Percentiles rank a stretch among this genome's conserved stretches.
Evolutionary conservation across 2,797 vertebrate genomes (phyloP).

Genomic region (Spinibarbus caldwelli): DNA sequence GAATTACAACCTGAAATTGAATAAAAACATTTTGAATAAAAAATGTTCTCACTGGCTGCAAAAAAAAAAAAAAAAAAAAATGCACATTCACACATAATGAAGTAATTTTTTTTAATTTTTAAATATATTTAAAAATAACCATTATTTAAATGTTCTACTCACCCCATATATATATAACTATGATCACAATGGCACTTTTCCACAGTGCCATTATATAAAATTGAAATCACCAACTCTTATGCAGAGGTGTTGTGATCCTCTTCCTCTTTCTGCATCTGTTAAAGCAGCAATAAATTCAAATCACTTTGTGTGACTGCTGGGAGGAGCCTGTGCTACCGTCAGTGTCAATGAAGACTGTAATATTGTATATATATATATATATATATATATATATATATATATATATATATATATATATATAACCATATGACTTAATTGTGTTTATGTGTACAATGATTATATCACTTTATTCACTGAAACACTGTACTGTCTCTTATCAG

Average conservation of each 20-base stretch:
- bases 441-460: no score
- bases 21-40: background rate
- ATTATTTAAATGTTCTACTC: background rate
- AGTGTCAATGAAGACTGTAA: no score
- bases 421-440: no score
- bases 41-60: background rate
- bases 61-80: background rate
- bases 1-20: conserved; percentile 37
- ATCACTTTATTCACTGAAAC: no score
- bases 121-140: background rate
- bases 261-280: background rate
- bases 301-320: background rate
- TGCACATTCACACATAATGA: background rate
- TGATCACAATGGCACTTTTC: background rate
- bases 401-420: no score
- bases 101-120: no score
- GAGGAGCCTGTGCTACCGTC: background rate
- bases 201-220: background rate
- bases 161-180: conserved; percentile 1
- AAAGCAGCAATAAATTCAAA: background rate
- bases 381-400: no score
- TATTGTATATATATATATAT: no score
- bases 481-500: no score
- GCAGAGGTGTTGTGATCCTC: background rate
- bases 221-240: background rate